Evolutionary conservation across 2,888 invertebrate species (phyloP), one percentile per base, ranked within the genome.

Genomic region (Drosophila mimetica): DNA sequence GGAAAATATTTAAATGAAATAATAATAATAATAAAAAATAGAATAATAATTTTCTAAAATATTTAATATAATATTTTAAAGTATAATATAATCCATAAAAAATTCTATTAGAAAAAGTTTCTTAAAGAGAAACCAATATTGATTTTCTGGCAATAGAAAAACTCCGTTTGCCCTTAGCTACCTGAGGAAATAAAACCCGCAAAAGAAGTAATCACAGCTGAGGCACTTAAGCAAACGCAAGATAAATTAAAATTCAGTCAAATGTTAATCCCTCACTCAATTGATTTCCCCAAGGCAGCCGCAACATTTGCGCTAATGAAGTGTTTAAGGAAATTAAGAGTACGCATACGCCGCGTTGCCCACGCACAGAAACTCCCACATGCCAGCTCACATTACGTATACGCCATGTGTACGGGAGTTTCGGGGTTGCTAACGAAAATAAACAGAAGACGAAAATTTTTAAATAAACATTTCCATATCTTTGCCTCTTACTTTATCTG

Each of bases 381-480:
- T 30, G 41, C 32, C 7, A 34, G 32, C 67, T 58, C 67, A 16
- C 46, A 52, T 69, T 58, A 52, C 67, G 58, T 46, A 69, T 58
- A 69, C 70, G 71, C 53, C 52, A 1, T 46, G 59, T 59, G 32
- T 44, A 18, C 41, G 32, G 34, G 30, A 11, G 11, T 4, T 44
- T 25, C 39, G 32, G 34, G 14, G 39, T 11, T 16, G 28, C 7
- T 28, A 63, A 34, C 50, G 30, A 63, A 44, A 42, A 63, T 63
- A 25, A 63, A 46, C 42, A 63, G 30, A 63, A 63, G 51, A 37
- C 28, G 22, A 46, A 79, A 74, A 79, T 76, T 79, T 82, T 72
- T 70, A 75, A 86, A 76, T 73, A 86, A 82, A 86, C 86, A 83
- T 83, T 83, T 86, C 71, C 81, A 82, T 82, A 81, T 79, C 77